phyloP scores from a whole-genome alignment of 2,113 vertebrate species.

The Ifrita kowaldi region DNA sequence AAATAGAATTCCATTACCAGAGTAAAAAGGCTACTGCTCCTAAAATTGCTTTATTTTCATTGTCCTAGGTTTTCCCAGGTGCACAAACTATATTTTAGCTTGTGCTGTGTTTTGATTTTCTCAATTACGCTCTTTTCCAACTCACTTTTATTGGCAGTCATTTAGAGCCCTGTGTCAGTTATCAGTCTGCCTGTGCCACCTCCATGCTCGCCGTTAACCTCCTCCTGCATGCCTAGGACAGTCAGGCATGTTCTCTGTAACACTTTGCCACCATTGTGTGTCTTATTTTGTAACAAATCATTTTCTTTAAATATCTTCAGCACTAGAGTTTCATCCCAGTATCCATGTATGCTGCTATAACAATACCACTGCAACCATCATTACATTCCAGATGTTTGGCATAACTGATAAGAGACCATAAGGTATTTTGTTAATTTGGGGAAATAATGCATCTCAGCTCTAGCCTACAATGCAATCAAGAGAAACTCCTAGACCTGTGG shows the following conservation, averaged over 20 bases:
- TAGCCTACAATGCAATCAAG: constrained; percentile 66
- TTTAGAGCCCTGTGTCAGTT: constrained; percentile 33
- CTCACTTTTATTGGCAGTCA: constrained; percentile 51
- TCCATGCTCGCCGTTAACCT: constrained; percentile 82
- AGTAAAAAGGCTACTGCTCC: constrained; percentile 55
- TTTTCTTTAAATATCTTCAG: constrained; percentile 62
- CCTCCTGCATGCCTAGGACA: constrained; percentile 77
- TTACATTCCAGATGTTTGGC: constrained; percentile 75
- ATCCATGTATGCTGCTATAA: constrained; percentile 74
- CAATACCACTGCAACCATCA: constrained; percentile 69
- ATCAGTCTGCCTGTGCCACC: constrained; percentile 82
- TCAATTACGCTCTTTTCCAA: not conserved
- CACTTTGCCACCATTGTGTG: constrained; percentile 59
- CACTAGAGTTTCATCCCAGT: constrained; percentile 73
- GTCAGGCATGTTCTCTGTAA: constrained; percentile 71
- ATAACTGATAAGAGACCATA: constrained; percentile 58
- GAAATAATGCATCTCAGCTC: constrained; percentile 71
- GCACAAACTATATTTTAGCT: constrained; percentile 45
- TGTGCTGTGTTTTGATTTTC: constrained; percentile 46
- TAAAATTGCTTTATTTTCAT: constrained; percentile 43
- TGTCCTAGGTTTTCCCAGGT: constrained; percentile 26
- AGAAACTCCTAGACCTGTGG: constrained; percentile 67
- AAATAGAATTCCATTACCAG: constrained; percentile 42
- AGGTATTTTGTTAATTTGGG: constrained; percentile 67
- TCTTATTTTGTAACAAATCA: constrained; percentile 66